These are phyloP conservation scores for Nicator chloris DNA, from an alignment of 2,113 vertebrate genomes.

Conservation along the genomic window DNA sequence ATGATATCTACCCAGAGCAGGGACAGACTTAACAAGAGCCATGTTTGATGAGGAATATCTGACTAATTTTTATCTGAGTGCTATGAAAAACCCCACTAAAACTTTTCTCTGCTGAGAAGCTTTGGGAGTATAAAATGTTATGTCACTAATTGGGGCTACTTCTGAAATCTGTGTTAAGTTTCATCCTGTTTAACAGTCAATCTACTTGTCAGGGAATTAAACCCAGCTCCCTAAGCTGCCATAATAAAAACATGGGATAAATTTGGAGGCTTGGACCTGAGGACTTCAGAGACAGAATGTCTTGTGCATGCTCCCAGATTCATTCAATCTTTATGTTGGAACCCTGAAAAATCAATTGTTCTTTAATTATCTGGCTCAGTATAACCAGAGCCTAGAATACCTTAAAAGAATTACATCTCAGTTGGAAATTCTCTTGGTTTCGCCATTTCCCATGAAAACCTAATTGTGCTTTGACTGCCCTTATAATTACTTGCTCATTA, in stretches of 20 bases:
- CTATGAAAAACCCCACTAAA: neutral
- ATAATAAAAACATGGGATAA: neutral
- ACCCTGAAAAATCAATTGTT: neutral
- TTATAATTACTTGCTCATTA: neutral
- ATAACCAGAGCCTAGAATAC: neutral
- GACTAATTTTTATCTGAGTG: neutral
- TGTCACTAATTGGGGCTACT: neutral
- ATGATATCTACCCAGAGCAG: neutral
- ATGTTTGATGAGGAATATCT: neutral
- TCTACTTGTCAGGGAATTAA: neutral
- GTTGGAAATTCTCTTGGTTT: constrained; percentile 4
- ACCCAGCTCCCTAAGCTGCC: neutral
- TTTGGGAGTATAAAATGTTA: neutral
- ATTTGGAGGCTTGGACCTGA: neutral
- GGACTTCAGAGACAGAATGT: neutral
- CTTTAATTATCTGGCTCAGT: neutral
- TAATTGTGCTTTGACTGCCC: neutral
- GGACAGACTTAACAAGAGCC: neutral
- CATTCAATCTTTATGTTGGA: neutral
- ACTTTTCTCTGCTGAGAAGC: neutral
- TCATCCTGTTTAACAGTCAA: neutral
- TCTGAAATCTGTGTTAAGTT: neutral
- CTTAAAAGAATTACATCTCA: neutral
- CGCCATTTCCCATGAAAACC: neutral
- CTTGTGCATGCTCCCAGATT: neutral